Evolutionary conservation across 2,113 vertebrate species (phyloP), one percentile per base, ranked within the genome.

Genomic region (Carlito syrichta): DNA sequence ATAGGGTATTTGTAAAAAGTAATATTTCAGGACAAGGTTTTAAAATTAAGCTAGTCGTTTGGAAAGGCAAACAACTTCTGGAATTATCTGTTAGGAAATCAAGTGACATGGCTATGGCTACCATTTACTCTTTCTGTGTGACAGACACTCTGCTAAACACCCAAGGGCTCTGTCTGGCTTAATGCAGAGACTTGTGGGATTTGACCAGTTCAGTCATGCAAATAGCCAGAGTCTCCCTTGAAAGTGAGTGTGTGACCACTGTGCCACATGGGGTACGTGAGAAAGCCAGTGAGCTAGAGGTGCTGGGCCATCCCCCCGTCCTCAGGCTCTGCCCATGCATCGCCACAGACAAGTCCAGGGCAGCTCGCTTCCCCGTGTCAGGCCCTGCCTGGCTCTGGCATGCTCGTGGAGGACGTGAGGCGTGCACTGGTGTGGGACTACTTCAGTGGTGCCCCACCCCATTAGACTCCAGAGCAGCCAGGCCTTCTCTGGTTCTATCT

Each of bases 271-370:
- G 68, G 45, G n/a, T n/a, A 20, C 52, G 3, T 20, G 1, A 11
- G 35, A 23, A n/a, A n/a, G n/a, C n/a, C n/a, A n/a, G n/a, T n/a
- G n/a, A 3, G 56, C 17, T 43, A 16, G 30, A n/a, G 4, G 6
- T 22, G 4, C 32, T 9, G 0, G 13, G 48, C 17, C 35, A 6
- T 27, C 43, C 0, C 13, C n/a, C 3, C 6, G 0, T 20, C 52
- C 48, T 32, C 6, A 0, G 50, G 6, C 78, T 50, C 40, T 2
- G n/a, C 32, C 25, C 30, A 38, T 69, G 54, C 45, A 22, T 50
- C 17, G 13, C 25, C 32, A 22, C 30, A 0, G n/a, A 8, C 35
- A 14, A n/a, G 74, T 3, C 1, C 4, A 4, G 0, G 2, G 38
- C 3, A 2, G 48, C 19, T 8, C 56, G 54, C 23, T 30, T 25